Percentiles rank a stretch among this genome's conserved stretches.
phyloP scores from a whole-genome alignment of 2,888 invertebrate genomes.

The Isotomurus palustris region DNA sequence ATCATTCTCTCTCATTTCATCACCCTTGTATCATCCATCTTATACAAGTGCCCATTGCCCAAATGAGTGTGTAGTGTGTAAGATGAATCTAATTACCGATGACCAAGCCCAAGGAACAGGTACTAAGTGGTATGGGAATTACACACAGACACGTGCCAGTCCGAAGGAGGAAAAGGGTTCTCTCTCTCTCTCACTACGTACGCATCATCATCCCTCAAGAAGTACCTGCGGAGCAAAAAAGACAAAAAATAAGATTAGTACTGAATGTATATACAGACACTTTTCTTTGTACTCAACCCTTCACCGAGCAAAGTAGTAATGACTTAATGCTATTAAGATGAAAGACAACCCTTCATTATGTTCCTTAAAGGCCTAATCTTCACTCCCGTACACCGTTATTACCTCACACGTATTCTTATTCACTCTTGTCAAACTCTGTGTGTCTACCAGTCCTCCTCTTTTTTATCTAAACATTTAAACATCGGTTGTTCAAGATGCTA shows the following conservation, averaged over 20 bases:
- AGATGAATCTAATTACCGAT: slow-evolving; percentile 17
- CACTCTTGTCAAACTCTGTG: too few species aligned
- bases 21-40: too few species aligned
- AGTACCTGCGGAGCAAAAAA: slow-evolving; percentile 17
- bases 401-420: too few species aligned
- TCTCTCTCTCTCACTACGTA: slow-evolving; percentile 2
- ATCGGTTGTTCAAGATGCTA: too few species aligned
- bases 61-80: background rate
- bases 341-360: too few species aligned
- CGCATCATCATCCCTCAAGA: slow-evolving; percentile 10
- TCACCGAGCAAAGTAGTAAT: background rate
- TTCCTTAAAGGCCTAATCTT: too few species aligned
- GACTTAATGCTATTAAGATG: too few species aligned
- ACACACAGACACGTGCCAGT: slow-evolving; percentile 10
- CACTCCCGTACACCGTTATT: too few species aligned
- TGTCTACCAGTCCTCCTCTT: too few species aligned
- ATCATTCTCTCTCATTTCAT: too few species aligned
- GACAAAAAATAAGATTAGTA: slow-evolving; percentile 8
- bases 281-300: background rate
- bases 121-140: too few species aligned
- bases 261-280: background rate
- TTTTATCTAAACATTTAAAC: too few species aligned
- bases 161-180: slow-evolving; percentile 3
- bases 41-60: background rate
- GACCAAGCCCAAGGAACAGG: slow-evolving; percentile 3